These are phyloP conservation scores for Ornithoptera alexandrae DNA, from an alignment of 2,888 invertebrate species.

Conservation along the genomic window DNA sequence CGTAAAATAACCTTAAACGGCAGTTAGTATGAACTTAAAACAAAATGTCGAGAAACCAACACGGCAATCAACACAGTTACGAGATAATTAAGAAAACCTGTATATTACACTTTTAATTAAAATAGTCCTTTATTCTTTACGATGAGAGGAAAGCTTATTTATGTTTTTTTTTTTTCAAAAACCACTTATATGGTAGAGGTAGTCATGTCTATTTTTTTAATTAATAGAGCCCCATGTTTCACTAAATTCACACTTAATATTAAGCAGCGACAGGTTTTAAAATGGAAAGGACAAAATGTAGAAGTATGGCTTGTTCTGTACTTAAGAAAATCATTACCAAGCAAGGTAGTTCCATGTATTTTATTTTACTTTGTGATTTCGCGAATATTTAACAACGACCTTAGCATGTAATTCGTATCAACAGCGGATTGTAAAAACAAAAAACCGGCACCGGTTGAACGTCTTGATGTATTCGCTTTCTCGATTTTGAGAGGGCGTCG, in stretches of 20 bases:
- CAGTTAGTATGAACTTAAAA: too few relatives aligned
- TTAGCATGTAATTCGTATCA: background rate
- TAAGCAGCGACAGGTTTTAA: too few relatives aligned
- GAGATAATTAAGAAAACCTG: background rate
- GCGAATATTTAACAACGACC: background rate
- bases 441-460: background rate
- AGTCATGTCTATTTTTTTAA: background rate
- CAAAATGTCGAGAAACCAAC: background rate
- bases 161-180: background rate
- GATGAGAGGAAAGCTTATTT: background rate
- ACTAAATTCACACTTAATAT: too few relatives aligned
- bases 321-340: too few relatives aligned
- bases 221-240: background rate
- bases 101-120: background rate
- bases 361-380: background rate
- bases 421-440: background rate
- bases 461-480: slow-evolving; percentile 14
- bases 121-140: background rate
- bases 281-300: too few relatives aligned
- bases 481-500: slow-evolving; percentile 53
- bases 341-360: too few relatives aligned
- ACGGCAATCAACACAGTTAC: background rate
- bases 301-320: too few relatives aligned
- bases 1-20: background rate
- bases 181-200: background rate